Conservation (phyloP, 2,113 vertebrate genomes). For the Sylvia atricapilla region DNA sequence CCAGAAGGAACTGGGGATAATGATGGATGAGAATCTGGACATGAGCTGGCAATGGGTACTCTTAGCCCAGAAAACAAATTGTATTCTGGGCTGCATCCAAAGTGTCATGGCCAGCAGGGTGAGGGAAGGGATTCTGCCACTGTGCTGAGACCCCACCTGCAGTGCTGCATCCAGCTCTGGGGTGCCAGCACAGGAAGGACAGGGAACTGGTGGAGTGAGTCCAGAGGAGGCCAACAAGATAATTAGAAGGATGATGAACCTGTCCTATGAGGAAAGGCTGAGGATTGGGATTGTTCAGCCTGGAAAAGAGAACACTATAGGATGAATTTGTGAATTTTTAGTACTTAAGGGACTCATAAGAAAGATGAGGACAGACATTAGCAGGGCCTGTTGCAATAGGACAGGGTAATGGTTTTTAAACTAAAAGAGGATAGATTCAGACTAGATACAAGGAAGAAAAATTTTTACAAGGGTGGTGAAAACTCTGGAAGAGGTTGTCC, state of each 20-base stretch:
- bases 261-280: background rate
- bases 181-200: background rate
- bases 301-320: background rate
- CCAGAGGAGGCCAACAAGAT: background rate
- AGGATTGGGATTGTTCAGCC: background rate
- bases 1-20: background rate
- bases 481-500: background rate
- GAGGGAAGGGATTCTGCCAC: background rate
- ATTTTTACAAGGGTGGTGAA: background rate
- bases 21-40: background rate
- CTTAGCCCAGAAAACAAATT: background rate
- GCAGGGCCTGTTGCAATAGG: background rate
- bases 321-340: background rate
- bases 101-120: accelerated
- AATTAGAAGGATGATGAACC: no score
- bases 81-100: background rate
- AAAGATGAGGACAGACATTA: background rate
- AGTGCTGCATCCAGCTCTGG: background rate
- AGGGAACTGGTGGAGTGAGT: accelerated
- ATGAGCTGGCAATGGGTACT: background rate
- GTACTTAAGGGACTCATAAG: background rate
- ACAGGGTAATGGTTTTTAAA: background rate
- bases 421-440: background rate
- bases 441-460: background rate
- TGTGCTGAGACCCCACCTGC: background rate